These are phyloP conservation scores for Drosophila subquinaria DNA, from an alignment of 2,888 invertebrate genomes.

Conservation along the genomic window DNA sequence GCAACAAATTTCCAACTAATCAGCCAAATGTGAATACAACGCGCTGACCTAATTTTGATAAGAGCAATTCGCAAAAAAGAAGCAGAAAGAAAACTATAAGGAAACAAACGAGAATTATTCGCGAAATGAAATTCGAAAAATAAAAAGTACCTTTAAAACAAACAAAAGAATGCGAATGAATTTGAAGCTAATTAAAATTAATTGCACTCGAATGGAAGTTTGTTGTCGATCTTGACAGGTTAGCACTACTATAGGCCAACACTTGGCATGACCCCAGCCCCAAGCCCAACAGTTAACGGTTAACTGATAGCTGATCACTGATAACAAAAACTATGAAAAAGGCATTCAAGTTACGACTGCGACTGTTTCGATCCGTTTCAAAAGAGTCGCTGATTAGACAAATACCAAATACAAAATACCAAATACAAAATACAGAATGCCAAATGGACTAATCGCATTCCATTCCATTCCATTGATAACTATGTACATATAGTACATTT, in stretches of 20 bases:
- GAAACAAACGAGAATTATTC: background rate
- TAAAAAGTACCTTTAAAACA: constrained; percentile 1
- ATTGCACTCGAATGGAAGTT: constrained; percentile 35
- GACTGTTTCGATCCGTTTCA: background rate
- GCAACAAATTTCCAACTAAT: constrained; percentile 43
- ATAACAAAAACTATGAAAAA: no score
- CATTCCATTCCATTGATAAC: constrained; percentile 22
- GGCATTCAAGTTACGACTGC: background rate
- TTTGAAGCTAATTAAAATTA: constrained; percentile 55
- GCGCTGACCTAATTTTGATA: constrained; percentile 64
- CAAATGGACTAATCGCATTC: no score
- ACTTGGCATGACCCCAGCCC: constrained; percentile 32
- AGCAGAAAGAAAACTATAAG: constrained; percentile 3
- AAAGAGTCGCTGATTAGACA: constrained; percentile 19
- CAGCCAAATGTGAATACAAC: constrained; percentile 45
- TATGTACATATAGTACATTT: background rate
- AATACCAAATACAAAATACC: background rate
- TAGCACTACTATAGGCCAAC: constrained; percentile 19
- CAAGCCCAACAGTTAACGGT: background rate
- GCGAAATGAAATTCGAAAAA: constrained; percentile 2
- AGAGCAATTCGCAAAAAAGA: constrained; percentile 47
- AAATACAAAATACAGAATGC: no score
- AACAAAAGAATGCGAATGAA: constrained; percentile 27
- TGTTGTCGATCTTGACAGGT: constrained; percentile 34
- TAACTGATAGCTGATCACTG: no score